These are phyloP conservation scores for Chaetorhynchus papuensis DNA, from an alignment of 2,113 vertebrate genomes.

Conservation along the genomic window DNA sequence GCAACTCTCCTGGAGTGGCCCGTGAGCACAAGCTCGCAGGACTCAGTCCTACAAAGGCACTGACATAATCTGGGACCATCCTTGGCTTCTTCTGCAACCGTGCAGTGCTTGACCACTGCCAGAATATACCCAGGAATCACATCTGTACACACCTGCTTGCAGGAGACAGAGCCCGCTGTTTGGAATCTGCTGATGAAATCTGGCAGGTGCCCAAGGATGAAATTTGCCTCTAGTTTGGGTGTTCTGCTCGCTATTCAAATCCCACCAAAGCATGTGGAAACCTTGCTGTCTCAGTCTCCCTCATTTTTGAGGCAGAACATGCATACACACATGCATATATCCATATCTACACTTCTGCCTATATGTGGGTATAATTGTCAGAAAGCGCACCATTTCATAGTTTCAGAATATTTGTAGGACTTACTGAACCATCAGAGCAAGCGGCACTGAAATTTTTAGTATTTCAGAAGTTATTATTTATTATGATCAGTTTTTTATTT, in stretches of 20 bases:
- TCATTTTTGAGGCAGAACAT: neutral
- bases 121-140: neutral
- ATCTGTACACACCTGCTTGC: neutral
- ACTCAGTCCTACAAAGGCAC: neutral
- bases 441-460: neutral
- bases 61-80: neutral
- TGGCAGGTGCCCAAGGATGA: neutral
- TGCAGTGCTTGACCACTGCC: neutral
- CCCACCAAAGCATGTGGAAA: neutral
- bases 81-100: neutral
- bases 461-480: neutral
- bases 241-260: neutral
- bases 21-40: accelerated
- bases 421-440: neutral
- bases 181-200: neutral
- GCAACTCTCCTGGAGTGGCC: neutral
- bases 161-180: neutral
- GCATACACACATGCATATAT: accelerated
- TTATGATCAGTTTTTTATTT: neutral
- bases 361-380: neutral
- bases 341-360: neutral
- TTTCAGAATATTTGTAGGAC: neutral
- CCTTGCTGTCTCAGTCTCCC: neutral
- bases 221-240: neutral
- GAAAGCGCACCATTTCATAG: neutral